Evolutionary conservation across 1,140 invertebrate species (phyloP), one percentile per base, ranked within the genome.

Genomic region (Drosophila rufa): DNA sequence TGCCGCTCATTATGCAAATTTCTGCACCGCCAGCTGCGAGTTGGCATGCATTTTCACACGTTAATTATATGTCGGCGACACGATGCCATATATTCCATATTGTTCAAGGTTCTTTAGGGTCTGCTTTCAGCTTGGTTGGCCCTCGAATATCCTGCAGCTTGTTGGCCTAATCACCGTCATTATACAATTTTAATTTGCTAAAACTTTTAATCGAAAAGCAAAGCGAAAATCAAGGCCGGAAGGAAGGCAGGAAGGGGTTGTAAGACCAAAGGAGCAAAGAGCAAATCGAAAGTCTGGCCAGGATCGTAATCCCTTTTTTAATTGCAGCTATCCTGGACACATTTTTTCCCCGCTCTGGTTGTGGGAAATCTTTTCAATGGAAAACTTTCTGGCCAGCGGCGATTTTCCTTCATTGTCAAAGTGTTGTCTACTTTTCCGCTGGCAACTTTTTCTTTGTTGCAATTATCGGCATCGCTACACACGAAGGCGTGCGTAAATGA

Each of bases 401-500:
- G 36, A 73, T 73, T 73, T 71, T 27, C 30, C 56, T 47, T 7
- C 51, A 55, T 69, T 86, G 82, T 86, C 79, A 82, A 85, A 85
- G 79, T 85, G 79, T 86, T 85, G 75, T 73, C 77, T 75, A 75
- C 75, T 85, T 81, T 85, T 81, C 57, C 56, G 68, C 25, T 53
- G 59, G 50, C 71, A 82, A 86, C 70, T 75, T 89, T 80, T 60
- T 55, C 76, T 80, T 90, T 85, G 79, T 82, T 69, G 81, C 85
- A 90, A 90, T 90, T 90, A 85, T 90, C 69, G 70, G 85, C 79
- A 68, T 90, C 69, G 81, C 68, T 90, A 82, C 85, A 90, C 85
- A 85, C 82, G 85, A 90, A 90, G 80, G 81, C 85, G 85, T 79
- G 85, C 79, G 85, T 78, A 80, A 87, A 80, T 76, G 82, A 81